These are phyloP conservation scores for Acrocephalus kingi DNA, from an alignment of 2,113 vertebrate species.

Conservation along the genomic window DNA sequence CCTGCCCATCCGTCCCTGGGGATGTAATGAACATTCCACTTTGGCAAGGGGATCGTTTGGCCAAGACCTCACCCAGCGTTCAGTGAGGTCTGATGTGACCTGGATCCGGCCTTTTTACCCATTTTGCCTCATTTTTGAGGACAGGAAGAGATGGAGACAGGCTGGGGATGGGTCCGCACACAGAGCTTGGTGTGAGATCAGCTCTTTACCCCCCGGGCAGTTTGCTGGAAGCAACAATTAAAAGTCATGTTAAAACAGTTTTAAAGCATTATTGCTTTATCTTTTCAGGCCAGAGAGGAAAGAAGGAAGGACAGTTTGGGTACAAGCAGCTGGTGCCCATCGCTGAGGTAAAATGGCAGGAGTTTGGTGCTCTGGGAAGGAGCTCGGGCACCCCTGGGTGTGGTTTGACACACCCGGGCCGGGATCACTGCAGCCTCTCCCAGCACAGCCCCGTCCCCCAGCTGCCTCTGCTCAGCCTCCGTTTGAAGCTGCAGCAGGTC, in stretches of 20 bases:
- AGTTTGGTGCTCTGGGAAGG: not conserved
- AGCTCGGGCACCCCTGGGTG: not conserved
- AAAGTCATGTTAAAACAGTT: not conserved
- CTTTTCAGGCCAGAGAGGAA: not conserved
- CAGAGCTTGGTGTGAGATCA: not conserved
- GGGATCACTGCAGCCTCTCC: not conserved
- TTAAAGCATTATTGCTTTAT: not conserved
- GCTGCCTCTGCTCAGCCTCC: not conserved
- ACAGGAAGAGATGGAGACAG: not conserved
- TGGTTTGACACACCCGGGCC: not conserved
- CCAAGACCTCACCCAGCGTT: not conserved
- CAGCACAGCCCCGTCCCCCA: not conserved
- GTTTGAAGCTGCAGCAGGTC: constrained; percentile 74
- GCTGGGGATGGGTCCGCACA: not conserved
- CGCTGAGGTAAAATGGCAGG: not conserved
- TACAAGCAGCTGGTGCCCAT: not conserved
- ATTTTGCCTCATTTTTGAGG: not conserved
- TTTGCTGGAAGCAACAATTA: not conserved
- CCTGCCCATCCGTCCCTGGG: not conserved
- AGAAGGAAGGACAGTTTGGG: not conserved
- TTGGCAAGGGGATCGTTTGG: not conserved
- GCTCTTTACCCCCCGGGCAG: rapidly evolving
- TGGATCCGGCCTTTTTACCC: not conserved
- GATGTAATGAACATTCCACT: not conserved
- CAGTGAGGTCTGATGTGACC: not conserved